phyloP scores from a whole-genome alignment of 1,140 invertebrate species.

The Diorhabda carinulata region DNA sequence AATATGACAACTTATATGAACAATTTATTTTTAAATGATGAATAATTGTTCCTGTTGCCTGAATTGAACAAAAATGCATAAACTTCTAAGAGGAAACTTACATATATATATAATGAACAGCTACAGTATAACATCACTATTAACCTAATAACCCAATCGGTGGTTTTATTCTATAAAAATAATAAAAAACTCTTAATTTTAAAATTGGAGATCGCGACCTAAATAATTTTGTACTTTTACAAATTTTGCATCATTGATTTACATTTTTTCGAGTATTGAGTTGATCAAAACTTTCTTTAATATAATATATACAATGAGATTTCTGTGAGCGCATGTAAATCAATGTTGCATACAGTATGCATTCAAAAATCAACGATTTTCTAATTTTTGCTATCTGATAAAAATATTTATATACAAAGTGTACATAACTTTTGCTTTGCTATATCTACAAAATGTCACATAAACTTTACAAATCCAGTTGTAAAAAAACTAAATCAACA shows the following conservation, averaged over 20 bases:
- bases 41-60: constrained; percentile 14
- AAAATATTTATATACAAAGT: constrained; percentile 31
- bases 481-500: constrained; percentile 19
- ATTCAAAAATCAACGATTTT: constrained; percentile 27
- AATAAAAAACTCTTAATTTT: constrained; percentile 38
- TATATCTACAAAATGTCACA: constrained; percentile 30
- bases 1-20: too few relatives aligned
- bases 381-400: constrained; percentile 28
- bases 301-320: constrained; percentile 26
- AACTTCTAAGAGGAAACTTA: constrained; percentile 23
- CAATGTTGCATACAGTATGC: constrained; percentile 24
- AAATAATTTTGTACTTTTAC: constrained; percentile 45
- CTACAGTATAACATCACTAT: constrained; percentile 26
- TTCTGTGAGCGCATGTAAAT: constrained; percentile 25
- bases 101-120: constrained; percentile 22
- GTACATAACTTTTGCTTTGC: constrained; percentile 26
- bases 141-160: constrained; percentile 27
- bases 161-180: constrained; percentile 29
- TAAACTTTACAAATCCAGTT: constrained; percentile 26
- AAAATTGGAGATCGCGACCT: constrained; percentile 42
- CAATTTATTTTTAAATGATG: neutral
- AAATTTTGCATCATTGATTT: constrained; percentile 29
- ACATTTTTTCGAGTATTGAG: constrained; percentile 1
- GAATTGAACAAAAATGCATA: constrained; percentile 25
- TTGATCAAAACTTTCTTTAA: neutral